A percentile compares a stretch with the other conserved stretches of the same genome.
Conservation (phyloP, 2,888 invertebrate species). For the Sceliomorpha sp. region DNA sequence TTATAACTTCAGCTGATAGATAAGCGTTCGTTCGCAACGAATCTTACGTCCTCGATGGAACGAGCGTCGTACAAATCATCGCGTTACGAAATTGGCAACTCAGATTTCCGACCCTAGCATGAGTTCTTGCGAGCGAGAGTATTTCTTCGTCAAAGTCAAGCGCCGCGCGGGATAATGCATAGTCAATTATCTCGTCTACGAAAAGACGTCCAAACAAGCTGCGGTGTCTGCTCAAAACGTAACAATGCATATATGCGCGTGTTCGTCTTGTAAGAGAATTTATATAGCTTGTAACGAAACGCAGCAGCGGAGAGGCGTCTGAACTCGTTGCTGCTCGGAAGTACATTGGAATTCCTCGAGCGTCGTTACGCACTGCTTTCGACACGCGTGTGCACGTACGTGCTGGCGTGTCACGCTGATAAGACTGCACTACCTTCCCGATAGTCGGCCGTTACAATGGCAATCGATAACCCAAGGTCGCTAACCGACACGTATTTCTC, state of each 20-base stretch:
- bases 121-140: no score
- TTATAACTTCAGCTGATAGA: no score
- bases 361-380: background rate
- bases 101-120: no score
- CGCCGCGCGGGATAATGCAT: no score
- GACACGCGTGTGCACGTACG: constrained; percentile 14
- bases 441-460: constrained; percentile 64
- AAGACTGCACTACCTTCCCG: constrained; percentile 63
- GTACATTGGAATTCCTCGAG: constrained; percentile 1
- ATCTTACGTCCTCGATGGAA: no score
- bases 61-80: no score
- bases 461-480: constrained; percentile 65
- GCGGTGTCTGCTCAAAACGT: no score
- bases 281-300: constrained; percentile 1
- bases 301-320: constrained; percentile 1
- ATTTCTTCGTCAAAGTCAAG: no score
- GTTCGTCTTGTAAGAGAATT: constrained; percentile 3
- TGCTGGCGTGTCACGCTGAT: constrained; percentile 61
- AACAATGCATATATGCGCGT: background rate
- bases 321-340: constrained; percentile 9
- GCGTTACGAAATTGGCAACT: no score
- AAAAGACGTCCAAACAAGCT: no score
- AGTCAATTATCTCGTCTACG: no score
- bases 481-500: constrained; percentile 63
- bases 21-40: no score